Evolutionary conservation across 2,797 vertebrate genomes (phyloP).

Genomic region (Eulemur rubriventer): DNA sequence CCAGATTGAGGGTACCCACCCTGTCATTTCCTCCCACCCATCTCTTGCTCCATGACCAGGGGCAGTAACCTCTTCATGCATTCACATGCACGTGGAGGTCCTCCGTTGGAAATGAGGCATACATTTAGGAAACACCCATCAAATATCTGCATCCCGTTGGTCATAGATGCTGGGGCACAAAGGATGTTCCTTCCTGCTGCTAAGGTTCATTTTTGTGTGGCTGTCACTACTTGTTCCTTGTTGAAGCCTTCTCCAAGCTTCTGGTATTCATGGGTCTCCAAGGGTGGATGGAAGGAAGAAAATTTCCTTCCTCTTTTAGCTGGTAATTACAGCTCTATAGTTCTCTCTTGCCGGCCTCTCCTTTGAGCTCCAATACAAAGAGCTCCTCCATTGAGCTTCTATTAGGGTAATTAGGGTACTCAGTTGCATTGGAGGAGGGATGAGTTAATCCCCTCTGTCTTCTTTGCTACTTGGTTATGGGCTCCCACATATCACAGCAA

Average conservation of each 20-base stretch:
- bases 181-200: background rate
- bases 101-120: background rate
- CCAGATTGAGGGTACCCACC: fast-evolving
- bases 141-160: background rate
- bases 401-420: background rate
- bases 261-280: fast-evolving
- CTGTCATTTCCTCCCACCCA: background rate
- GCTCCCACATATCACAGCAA: fast-evolving
- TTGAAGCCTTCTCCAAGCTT: background rate
- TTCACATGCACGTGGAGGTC: fast-evolving
- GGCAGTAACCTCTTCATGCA: background rate
- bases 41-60: background rate
- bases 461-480: background rate
- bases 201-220: no score
- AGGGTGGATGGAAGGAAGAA: background rate
- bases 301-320: background rate
- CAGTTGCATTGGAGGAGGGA: no score
- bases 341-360: background rate
- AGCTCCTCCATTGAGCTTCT: background rate
- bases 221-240: background rate
- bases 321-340: background rate
- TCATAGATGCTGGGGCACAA: background rate
- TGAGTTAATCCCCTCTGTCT: background rate
- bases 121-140: background rate
- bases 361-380: background rate